Percentiles rank a stretch among this genome's conserved stretches.
phyloP scores from a whole-genome alignment of 2,888 invertebrate species.

The Saturnia pavonia region DNA sequence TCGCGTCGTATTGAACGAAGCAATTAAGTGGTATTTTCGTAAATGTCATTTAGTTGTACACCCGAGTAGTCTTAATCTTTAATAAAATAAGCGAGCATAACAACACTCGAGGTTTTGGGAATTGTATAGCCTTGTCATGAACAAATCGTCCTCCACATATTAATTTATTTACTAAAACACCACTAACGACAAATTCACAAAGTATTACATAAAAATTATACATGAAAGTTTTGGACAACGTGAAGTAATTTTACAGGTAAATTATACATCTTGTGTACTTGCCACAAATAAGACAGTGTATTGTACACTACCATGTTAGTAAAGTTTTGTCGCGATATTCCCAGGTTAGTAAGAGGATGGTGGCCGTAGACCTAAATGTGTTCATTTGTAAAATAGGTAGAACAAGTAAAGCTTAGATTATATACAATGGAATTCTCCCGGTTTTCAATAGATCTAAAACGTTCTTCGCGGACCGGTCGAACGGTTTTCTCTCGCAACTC shows the following conservation, averaged over 20 bases:
- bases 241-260: not conserved
- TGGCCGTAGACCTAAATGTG: no score
- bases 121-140: no score
- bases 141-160: not conserved
- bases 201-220: not conserved
- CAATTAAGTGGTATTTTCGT: not conserved
- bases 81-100: not conserved
- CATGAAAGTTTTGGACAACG: no score
- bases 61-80: not conserved
- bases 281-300: no score
- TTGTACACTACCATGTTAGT: no score
- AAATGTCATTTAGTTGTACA: not conserved
- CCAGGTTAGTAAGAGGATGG: no score
- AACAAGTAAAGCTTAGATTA: not conserved
- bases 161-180: not conserved
- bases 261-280: not conserved
- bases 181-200: not conserved
- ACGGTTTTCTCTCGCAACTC: slow-evolving; percentile 24
- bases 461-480: slow-evolving; percentile 11
- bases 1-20: no score
- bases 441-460: slow-evolving; percentile 1
- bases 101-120: not conserved
- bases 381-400: not conserved
- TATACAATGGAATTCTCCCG: not conserved
- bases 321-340: no score